Percentiles rank a stretch among this genome's conserved stretches.
Conservation (phyloP, 2,113 vertebrate genomes). For the Pelmatolapia mariae region DNA sequence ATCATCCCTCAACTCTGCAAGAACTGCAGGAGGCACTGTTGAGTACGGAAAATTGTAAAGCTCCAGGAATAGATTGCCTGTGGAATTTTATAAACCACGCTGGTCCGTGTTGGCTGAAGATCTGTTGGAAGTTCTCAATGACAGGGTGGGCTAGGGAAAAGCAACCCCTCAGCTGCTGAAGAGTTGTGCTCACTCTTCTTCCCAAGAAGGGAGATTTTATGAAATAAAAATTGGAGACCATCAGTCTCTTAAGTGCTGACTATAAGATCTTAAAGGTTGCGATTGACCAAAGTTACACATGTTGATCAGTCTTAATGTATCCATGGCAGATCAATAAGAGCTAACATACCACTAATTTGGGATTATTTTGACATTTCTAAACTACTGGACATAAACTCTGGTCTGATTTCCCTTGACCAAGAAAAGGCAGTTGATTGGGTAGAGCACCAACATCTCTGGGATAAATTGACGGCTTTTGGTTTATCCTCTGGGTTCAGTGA, state of each 20-base stretch:
- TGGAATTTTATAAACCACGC: neutral
- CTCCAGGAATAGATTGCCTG: neutral
- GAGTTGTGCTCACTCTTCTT: neutral
- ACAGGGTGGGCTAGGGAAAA: neutral
- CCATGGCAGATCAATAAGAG: neutral
- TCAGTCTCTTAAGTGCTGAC: neutral
- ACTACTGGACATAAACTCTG: neutral
- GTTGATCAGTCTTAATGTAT: neutral
- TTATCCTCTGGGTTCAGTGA: neutral
- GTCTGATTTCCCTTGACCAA: neutral
- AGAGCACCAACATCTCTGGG: neutral
- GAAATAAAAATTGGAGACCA: neutral
- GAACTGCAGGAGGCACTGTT: neutral
- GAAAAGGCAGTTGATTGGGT: neutral
- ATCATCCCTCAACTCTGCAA: neutral
- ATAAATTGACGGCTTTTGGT: neutral
- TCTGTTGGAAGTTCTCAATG: neutral
- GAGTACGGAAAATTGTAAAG: neutral
- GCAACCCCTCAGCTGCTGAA: neutral
- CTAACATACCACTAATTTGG: neutral
- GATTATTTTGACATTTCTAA: neutral
- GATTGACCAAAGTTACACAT: neutral
- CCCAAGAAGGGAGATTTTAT: neutral
- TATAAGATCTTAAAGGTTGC: neutral
- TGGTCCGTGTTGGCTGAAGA: neutral